phyloP scores from a whole-genome alignment of 2,888 invertebrate species.

The Eulithis prunata region DNA sequence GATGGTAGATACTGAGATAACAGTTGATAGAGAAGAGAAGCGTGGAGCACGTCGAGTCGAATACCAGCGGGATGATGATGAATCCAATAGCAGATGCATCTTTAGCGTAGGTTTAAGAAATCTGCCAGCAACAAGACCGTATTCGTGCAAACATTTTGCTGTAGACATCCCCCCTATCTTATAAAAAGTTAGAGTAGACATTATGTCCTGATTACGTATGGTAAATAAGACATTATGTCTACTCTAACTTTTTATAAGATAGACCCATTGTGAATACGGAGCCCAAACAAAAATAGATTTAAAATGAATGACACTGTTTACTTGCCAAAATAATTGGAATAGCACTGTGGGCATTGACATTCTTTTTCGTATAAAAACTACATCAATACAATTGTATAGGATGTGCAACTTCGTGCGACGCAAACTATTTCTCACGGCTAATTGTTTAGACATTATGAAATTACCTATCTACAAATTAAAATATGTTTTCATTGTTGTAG shows the following conservation, averaged over 20 bases:
- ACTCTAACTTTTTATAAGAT: too few species aligned
- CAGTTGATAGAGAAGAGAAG: not conserved
- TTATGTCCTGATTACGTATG: too few species aligned
- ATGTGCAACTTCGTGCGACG: conserved; percentile 33
- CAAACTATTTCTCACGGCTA: conserved; percentile 33
- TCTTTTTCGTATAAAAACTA: conserved; percentile 36
- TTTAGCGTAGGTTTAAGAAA: not conserved
- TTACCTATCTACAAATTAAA: conserved; percentile 11
- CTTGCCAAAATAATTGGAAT: conserved; percentile 81
- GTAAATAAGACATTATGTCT: too few species aligned
- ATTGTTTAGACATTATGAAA: conserved; percentile 19
- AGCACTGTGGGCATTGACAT: conserved; percentile 67
- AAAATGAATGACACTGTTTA: conserved; percentile 74
- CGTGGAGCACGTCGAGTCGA: not conserved
- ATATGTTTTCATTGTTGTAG: conserved; percentile 8
- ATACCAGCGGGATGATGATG: not conserved
- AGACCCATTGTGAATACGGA: conserved; percentile 65
- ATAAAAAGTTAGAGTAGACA: too few species aligned
- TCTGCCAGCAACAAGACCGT: not conserved
- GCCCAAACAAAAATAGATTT: conserved; percentile 75
- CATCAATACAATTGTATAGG: conserved; percentile 21
- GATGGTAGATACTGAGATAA: not conserved
- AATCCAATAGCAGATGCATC: not conserved
- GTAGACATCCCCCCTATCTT: too few species aligned
- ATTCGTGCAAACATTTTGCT: conserved; percentile 53